Percentiles rank a stretch among this genome's conserved stretches.
Evolutionary conservation across 2,113 vertebrate species (phyloP).

Genomic region (Thalassarche chlororhynchos): DNA sequence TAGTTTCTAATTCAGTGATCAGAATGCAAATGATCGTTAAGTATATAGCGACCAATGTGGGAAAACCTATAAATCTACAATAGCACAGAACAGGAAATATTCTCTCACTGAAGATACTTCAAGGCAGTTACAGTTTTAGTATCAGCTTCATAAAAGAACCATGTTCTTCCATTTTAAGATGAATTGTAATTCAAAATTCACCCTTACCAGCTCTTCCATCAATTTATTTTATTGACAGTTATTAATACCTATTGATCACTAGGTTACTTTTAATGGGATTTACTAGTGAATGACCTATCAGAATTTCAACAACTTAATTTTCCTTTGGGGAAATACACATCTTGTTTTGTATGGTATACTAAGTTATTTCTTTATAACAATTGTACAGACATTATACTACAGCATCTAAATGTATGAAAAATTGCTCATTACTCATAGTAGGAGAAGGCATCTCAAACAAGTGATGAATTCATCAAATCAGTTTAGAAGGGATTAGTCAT

Average conservation of each 20-base stretch:
- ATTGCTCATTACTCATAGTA: background rate
- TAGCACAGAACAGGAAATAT: background rate
- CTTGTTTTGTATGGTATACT: background rate
- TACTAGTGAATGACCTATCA: background rate
- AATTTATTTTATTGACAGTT: background rate
- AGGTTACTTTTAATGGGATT: background rate
- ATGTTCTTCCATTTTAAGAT: background rate
- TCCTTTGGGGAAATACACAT: background rate
- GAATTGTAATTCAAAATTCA: background rate
- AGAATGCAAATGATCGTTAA: background rate
- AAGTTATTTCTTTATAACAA: background rate
- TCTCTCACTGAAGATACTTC: background rate
- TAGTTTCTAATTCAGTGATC: background rate
- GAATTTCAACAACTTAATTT: background rate
- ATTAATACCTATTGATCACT: background rate
- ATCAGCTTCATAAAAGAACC: background rate
- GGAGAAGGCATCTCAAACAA: background rate
- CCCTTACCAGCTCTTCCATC: background rate
- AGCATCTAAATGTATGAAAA: background rate
- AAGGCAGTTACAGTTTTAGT: background rate
- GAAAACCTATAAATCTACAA: background rate
- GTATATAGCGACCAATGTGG: background rate
- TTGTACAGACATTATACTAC: background rate
- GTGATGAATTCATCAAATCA: background rate
- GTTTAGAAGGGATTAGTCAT: background rate